phyloP scores from a whole-genome alignment of 2,113 vertebrate species.

The Tragelaphus scriptus region DNA sequence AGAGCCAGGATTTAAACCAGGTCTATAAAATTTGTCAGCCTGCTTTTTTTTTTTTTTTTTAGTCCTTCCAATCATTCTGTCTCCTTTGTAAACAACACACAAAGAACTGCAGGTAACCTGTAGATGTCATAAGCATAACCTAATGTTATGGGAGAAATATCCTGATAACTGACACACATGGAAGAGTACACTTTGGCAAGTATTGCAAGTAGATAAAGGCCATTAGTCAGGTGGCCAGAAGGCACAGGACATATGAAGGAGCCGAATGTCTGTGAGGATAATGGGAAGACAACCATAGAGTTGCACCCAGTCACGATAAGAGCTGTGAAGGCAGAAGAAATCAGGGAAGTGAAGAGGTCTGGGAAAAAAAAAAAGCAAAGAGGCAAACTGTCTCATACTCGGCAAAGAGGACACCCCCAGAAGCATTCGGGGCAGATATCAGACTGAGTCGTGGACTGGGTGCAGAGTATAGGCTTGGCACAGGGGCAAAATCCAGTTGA shows the following conservation, averaged over 20 bases:
- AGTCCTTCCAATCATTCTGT: background rate
- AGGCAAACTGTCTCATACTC: background rate
- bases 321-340: background rate
- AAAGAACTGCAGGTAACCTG: background rate
- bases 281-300: background rate
- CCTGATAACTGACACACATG: background rate
- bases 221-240: background rate
- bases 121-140: background rate
- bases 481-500: rapidly evolving
- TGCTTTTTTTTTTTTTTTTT: background rate
- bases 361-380: background rate
- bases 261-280: background rate
- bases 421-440: background rate
- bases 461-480: background rate
- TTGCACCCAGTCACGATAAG: rapidly evolving
- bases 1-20: background rate
- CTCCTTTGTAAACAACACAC: background rate
- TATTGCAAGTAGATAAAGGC: background rate
- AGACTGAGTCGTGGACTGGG: background rate
- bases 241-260: background rate
- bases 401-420: too few species aligned
- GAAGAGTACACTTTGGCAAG: background rate
- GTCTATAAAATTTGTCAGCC: background rate
- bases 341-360: rapidly evolving
- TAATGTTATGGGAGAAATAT: background rate